Percentiles rank a stretch among this genome's conserved stretches.
Conservation (phyloP, 1,140 invertebrate genomes). For the Sweltsa coloradensis region DNA sequence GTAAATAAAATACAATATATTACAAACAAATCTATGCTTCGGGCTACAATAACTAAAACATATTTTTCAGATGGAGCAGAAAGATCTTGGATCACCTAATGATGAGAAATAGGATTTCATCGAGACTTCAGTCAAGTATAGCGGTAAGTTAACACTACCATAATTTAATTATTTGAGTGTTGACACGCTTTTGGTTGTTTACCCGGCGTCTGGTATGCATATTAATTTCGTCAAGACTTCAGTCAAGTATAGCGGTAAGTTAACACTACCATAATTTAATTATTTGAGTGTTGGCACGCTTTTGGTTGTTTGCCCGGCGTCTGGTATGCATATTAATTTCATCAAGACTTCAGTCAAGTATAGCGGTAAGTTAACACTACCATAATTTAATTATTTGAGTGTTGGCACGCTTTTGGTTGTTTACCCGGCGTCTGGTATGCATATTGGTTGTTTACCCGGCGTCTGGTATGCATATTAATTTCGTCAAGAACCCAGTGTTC, state of each 20-base stretch:
- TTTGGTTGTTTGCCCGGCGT: background rate
- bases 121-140: too few relatives aligned
- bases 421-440: too few relatives aligned
- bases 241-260: background rate
- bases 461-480: background rate
- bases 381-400: background rate
- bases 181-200: too few relatives aligned
- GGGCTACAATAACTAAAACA: too few relatives aligned
- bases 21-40: too few relatives aligned
- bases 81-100: too few relatives aligned
- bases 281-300: background rate
- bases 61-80: too few relatives aligned
- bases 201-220: too few relatives aligned
- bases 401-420: too few relatives aligned
- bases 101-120: too few relatives aligned
- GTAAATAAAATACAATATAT: too few relatives aligned
- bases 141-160: background rate
- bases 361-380: background rate
- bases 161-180: background rate
- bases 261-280: background rate
- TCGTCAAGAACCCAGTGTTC: background rate
- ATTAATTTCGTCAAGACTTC: too few relatives aligned
- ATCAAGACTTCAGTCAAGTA: background rate
- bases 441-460: background rate
- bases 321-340: background rate